Evolutionary conservation across 2,797 vertebrate genomes (phyloP).

Genomic region (Eurystomus glaucurus): DNA sequence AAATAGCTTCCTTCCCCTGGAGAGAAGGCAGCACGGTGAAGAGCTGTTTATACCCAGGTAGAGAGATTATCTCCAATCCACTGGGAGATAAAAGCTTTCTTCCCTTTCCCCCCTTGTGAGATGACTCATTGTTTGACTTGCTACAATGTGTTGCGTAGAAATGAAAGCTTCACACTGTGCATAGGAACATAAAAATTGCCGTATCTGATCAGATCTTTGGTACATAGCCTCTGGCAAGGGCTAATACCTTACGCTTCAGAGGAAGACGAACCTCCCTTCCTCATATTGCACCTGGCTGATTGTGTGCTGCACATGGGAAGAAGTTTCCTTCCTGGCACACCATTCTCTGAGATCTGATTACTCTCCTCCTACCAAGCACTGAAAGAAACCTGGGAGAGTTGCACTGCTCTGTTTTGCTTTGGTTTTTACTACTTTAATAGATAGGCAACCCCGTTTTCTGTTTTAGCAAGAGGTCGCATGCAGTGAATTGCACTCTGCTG

Average conservation of each 20-base stretch:
- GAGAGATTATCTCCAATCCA: conserved; percentile 55
- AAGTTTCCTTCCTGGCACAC: conserved; percentile 69
- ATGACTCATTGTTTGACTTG: conserved; percentile 76
- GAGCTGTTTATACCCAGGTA: conserved; percentile 45
- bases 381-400: conserved; percentile 27
- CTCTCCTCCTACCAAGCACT: conserved; percentile 6
- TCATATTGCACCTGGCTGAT: conserved; percentile 64
- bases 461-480: conserved; percentile 59
- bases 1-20: neutral
- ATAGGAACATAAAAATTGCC: conserved; percentile 42
- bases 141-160: conserved; percentile 12
- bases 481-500: conserved; percentile 32
- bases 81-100: conserved; percentile 48
- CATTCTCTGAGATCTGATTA: conserved; percentile 32
- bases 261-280: conserved; percentile 66
- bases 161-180: conserved; percentile 46
- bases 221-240: conserved; percentile 52
- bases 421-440: conserved; percentile 22
- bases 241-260: conserved; percentile 52
- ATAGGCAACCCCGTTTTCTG: conserved; percentile 30
- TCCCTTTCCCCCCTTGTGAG: conserved; percentile 12
- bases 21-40: neutral
- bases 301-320: conserved; percentile 19
- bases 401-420: neutral
- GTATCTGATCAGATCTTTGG: conserved; percentile 59